phyloP scores from a whole-genome alignment of 92 coral and sea anemone genomes.

The Epizoanthus rinbou region DNA sequence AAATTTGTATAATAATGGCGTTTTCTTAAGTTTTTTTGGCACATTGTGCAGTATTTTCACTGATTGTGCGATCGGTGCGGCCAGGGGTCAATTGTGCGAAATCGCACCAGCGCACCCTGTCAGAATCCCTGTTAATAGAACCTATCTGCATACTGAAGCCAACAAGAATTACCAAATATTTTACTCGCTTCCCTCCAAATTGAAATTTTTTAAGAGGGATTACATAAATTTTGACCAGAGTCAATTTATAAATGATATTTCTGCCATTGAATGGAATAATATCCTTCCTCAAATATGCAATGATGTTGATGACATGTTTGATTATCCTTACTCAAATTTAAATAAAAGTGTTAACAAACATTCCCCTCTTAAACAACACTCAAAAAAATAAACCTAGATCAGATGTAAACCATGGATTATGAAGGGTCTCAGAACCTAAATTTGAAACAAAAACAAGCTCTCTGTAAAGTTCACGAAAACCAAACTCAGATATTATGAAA shows the following conservation, averaged over 20 bases:
- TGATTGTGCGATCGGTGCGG: too few relatives aligned
- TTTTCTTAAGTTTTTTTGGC: too few relatives aligned
- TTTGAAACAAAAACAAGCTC: conserved; percentile 35
- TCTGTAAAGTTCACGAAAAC: conserved; percentile 43
- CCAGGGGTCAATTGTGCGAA: too few relatives aligned
- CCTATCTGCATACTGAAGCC: too few relatives aligned
- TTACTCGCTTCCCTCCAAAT: conserved; percentile 30
- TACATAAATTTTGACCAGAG: conserved; percentile 39
- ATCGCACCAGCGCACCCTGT: too few relatives aligned
- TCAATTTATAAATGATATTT: conserved; percentile 39
- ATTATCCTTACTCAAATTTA: conserved; percentile 38
- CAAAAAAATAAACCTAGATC: conserved; percentile 44
- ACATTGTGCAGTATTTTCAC: too few relatives aligned
- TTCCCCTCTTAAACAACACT: conserved; percentile 47
- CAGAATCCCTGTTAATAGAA: too few relatives aligned
- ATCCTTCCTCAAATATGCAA: conserved; percentile 16
- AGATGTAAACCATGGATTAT: conserved; percentile 58
- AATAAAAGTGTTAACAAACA: conserved; percentile 50
- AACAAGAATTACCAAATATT: too few relatives aligned
- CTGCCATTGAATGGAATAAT: conserved; percentile 37
- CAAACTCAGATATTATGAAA: conserved; percentile 17
- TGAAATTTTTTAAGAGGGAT: conserved; percentile 46
- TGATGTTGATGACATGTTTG: conserved; percentile 58
- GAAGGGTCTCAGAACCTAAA: conserved; percentile 36
- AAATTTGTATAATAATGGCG: too few relatives aligned